Evolutionary conservation across 23 tunicate species (phyloP), one percentile per base, ranked within the genome.

Genomic region (Diplosoma virens): DNA sequence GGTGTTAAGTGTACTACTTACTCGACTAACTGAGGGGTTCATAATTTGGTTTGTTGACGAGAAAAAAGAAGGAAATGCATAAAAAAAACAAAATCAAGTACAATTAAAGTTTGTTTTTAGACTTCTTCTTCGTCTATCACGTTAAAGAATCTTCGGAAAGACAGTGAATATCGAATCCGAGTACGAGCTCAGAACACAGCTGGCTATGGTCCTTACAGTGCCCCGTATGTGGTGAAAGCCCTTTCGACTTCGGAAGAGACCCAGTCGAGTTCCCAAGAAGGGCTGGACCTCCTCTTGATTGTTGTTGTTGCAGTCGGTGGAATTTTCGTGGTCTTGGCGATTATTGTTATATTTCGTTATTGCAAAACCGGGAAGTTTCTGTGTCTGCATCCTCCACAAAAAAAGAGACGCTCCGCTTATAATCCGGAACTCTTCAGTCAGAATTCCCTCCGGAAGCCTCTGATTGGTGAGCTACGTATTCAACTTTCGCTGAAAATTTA

Each of bases 191-290:
- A 37, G 31, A 92, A 76, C 0, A 27, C 87, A 4, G 92, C 72
- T 0, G 97, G 97, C 1, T 60, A 37, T 34, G 97, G 97, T 0
- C 54, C 75, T 7, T 92, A 74, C 92, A 79, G 82, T 74, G 37
- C 34, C 30, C 47, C 76, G 23, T 37, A 30, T 0, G 29, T 70
- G 24, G 71, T 83, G 58, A 56, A 67, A 18, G 83, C 97, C 33
- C 30, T 76, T 4, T 33, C 55, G n/a, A 25, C 59, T 30, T 63
- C 67, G 1, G 18, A 27, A 50, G 45, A 14, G 28, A 30, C 52
- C 5, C 25, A n/a, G 29, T 9, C 21, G 16, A 26, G 47, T 47
- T 60, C 20, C 18, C 67, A 35, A 20, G 58, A 67, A 20, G 46
- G 30, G 24, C 28, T 2, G 11, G 67, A 67, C 78, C 30, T 77